A percentile compares a stretch with the other conserved stretches of the same genome.
These are phyloP conservation scores for Pyralis farinalis DNA, from an alignment of 2,888 invertebrate genomes.

Conservation along the genomic window DNA sequence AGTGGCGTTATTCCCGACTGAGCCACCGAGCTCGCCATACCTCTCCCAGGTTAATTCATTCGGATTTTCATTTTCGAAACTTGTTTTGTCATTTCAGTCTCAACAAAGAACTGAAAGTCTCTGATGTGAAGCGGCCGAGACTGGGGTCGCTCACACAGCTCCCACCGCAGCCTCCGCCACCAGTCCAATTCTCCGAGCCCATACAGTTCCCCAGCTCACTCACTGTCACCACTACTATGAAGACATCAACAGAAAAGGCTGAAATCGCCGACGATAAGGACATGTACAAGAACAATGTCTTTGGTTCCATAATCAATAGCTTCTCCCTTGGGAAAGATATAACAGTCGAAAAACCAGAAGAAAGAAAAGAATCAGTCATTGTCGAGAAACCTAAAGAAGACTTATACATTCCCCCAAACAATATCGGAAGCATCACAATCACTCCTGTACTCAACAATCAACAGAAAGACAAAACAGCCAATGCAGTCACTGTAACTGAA, in stretches of 20 bases:
- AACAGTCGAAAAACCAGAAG: conserved; percentile 48
- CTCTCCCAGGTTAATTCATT: no score
- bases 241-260: conserved; percentile 28
- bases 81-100: conserved; percentile 49
- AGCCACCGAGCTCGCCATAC: no score
- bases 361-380: conserved; percentile 33
- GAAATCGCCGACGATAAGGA: conserved; percentile 27
- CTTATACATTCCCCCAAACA: conserved; percentile 59
- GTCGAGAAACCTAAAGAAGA: conserved; percentile 52
- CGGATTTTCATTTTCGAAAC: conserved; percentile 27
- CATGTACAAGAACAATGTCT: conserved; percentile 35
- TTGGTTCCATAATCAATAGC: conserved; percentile 44
- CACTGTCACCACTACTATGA: conserved; percentile 60
- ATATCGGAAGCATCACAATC: conserved; percentile 70
- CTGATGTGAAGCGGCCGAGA: conserved; percentile 56
- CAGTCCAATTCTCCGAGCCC: conserved; percentile 42
- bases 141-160: conserved; percentile 40
- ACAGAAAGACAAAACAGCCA: conserved; percentile 42
- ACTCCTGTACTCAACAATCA: conserved; percentile 54
- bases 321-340: conserved; percentile 51
- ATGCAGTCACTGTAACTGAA: conserved; percentile 16
- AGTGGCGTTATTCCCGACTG: no score
- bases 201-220: conserved; percentile 69
- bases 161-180: conserved; percentile 10
- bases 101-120: conserved; percentile 58